Conservation (phyloP, 37 sponge, comb jelly and placozoan genomes). For the Beroe ovata region DNA sequence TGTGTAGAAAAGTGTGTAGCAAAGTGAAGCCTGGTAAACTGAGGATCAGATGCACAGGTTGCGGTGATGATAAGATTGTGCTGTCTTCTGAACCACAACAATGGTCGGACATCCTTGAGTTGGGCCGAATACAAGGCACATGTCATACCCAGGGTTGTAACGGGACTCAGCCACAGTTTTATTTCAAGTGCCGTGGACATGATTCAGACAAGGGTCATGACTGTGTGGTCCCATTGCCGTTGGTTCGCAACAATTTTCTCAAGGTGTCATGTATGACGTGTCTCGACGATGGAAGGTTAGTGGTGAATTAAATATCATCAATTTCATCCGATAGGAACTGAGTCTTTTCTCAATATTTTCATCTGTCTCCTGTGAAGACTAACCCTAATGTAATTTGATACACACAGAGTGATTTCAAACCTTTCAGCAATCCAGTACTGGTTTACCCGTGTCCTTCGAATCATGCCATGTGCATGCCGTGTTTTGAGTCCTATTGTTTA, state of each 20-base stretch:
- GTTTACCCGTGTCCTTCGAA: conserved; percentile 35
- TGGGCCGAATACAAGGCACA: neutral
- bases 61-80: conserved; percentile 74
- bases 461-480: conserved; percentile 80
- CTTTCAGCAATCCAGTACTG: conserved; percentile 14
- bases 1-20: conserved; percentile 81
- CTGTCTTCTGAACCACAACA: conserved; percentile 68
- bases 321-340: too few species aligned
- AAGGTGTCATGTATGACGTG: conserved; percentile 33
- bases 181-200: conserved; percentile 59
- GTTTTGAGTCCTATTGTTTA: conserved; percentile 76
- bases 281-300: conserved; percentile 14
- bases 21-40: conserved; percentile 82
- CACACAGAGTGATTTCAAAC: too few species aligned
- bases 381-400: too few species aligned
- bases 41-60: conserved; percentile 82
- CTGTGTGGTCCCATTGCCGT: conserved; percentile 8
- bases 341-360: too few species aligned
- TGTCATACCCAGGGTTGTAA: conserved; percentile 26
- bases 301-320: too few species aligned
- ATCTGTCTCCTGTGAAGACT: too few species aligned
- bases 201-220: conserved; percentile 32
- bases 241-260: conserved; percentile 18
- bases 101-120: conserved; percentile 28
- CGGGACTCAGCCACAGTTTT: conserved; percentile 24